Percentiles rank a stretch among this genome's conserved stretches.
These are phyloP conservation scores for Empidonax alnorum DNA, from an alignment of 2,113 vertebrate species.

Conservation along the genomic window DNA sequence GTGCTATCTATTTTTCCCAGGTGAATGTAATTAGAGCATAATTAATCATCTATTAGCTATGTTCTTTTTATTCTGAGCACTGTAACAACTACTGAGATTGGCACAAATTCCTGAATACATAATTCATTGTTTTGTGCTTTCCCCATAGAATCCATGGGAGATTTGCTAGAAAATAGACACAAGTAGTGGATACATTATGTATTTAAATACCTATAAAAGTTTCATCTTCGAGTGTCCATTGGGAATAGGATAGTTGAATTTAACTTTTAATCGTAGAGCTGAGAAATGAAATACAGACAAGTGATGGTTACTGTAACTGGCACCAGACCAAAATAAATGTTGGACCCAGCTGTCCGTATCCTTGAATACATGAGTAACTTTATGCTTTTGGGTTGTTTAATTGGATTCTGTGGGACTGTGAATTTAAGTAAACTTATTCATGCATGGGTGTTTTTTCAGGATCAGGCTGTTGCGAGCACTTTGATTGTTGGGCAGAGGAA, in stretches of 20 bases:
- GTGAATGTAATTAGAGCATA: slow-evolving; percentile 29
- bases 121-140: slow-evolving; percentile 7
- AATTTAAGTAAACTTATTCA: not conserved
- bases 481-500: fast-evolving
- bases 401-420: slow-evolving; percentile 35
- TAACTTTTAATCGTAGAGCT: slow-evolving; percentile 37
- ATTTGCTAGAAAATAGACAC: not conserved
- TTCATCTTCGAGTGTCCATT: not conserved
- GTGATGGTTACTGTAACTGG: not conserved
- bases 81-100: not conserved
- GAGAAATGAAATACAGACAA: not conserved
- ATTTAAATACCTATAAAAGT: slow-evolving; percentile 49
- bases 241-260: slow-evolving; percentile 1
- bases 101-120: slow-evolving; percentile 14
- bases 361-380: not conserved
- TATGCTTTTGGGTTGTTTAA: not conserved
- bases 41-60: slow-evolving; percentile 34
- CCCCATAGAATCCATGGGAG: not conserved
- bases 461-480: not conserved
- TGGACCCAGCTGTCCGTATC: not conserved
- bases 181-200: slow-evolving; percentile 26
- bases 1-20: slow-evolving; percentile 17
- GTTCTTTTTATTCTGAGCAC: not conserved
- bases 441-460: not conserved
- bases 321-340: slow-evolving; percentile 1